phyloP scores from a whole-genome alignment of 2,888 invertebrate species.

The Proisotoma minuta region DNA sequence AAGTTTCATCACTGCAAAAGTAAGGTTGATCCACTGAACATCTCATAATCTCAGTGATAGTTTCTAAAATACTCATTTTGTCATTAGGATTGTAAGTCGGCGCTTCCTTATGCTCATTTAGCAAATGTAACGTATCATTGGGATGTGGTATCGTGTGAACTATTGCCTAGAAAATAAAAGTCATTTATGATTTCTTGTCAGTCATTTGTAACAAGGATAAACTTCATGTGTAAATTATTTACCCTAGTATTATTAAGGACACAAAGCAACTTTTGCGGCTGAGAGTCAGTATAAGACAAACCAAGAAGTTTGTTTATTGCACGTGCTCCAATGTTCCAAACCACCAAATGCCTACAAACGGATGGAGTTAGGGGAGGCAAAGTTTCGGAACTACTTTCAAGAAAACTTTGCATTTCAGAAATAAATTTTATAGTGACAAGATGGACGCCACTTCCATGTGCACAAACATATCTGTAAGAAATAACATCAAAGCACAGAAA shows the following conservation, averaged over 20 bases:
- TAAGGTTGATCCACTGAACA: slow-evolving; percentile 27
- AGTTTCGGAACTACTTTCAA: slow-evolving; percentile 21
- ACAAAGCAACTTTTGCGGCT: slow-evolving; percentile 32
- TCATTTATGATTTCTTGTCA: neutral
- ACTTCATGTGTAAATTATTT: neutral
- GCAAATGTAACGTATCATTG: neutral
- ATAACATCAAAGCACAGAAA: neutral
- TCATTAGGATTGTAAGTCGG: neutral
- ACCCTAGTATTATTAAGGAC: slow-evolving; percentile 25
- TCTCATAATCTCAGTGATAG: slow-evolving; percentile 19
- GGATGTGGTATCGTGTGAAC: slow-evolving; percentile 1
- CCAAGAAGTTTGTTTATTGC: slow-evolving; percentile 26
- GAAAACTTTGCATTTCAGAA: slow-evolving; percentile 30
- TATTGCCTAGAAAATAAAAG: neutral
- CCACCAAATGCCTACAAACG: slow-evolving; percentile 24
- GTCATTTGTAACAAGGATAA: neutral
- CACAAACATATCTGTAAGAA: slow-evolving; percentile 27
- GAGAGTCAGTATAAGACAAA: slow-evolving; percentile 24
- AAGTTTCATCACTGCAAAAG: slow-evolving; percentile 34
- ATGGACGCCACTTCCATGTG: slow-evolving; percentile 37
- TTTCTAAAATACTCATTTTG: slow-evolving; percentile 18
- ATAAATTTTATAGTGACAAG: slow-evolving; percentile 34
- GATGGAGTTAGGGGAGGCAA: slow-evolving; percentile 14
- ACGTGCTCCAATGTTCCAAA: slow-evolving; percentile 34
- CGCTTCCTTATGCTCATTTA: neutral